Base-by-base conservation (phyloP, 2,888 invertebrate genomes). In the Drosophila buzzatii region DNA sequence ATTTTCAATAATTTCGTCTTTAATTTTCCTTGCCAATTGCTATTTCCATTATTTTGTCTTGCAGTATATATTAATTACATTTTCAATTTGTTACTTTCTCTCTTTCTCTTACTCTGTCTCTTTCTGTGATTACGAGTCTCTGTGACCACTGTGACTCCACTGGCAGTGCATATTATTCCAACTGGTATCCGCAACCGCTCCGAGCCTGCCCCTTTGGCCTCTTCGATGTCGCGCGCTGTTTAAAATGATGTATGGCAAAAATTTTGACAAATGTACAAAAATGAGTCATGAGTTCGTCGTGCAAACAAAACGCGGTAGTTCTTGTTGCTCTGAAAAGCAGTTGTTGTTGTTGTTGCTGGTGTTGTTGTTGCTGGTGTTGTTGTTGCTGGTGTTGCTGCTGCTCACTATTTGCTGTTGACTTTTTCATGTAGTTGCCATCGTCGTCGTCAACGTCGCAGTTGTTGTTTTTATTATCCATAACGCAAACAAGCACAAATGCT, bases 211-310 rank as follows among this genome's bases (percentile, higher is more conserved):
- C 59, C 42, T 37, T 77, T 75, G 37, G 55, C 63, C 59, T 27
- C 60, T 31, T 16, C 57, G n/a, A 33, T 77, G 42, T 60, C 66
- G 81, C 69, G 67, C 85, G 74, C 87, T 87, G 86, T 87, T 90
- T 90, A 83, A 91, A 89, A 91, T 90, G 90, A 90, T 90, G 91
- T 79, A 90, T 90, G 81, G 91, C 91, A 69, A 78, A 81, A 85
- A 89, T 81, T 91, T 90, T 91, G 90, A 90, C 91, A 90, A 90
- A 90, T 91, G 90, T 84, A 83, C 87, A 84, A 90, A 90, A 90
- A 90, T 91, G 91, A 90, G 91, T 90, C 90, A 90, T 90, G 90
- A 89, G 90, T 81, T 85, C 82, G 84, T 82, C 74, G 79, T 72
- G 71, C 85, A 89, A 87, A 89, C 88, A 87, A 81, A 87, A 74